phyloP scores from a whole-genome alignment of 2,888 invertebrate species.

The Epicampocera succincta region DNA sequence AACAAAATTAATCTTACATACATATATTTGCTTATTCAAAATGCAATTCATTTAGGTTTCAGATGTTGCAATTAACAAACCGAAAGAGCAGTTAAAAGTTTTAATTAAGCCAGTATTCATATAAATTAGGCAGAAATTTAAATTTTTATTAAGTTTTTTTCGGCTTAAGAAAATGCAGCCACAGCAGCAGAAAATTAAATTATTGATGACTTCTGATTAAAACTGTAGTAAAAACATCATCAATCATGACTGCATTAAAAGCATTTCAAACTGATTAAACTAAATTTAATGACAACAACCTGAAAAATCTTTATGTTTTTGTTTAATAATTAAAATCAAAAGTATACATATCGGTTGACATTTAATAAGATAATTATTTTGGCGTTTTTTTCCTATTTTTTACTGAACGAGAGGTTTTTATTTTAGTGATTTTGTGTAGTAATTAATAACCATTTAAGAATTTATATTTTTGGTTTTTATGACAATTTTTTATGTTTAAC shows the following conservation, averaged over 20 bases:
- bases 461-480: not conserved
- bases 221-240: constrained; percentile 56
- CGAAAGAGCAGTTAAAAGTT: constrained; percentile 28
- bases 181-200: constrained; percentile 45
- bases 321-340: constrained; percentile 21
- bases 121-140: not conserved
- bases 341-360: constrained; percentile 38
- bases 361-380: constrained; percentile 56
- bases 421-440: constrained; percentile 44
- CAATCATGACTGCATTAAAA: constrained; percentile 48
- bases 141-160: constrained; percentile 7
- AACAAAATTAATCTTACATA: constrained; percentile 23
- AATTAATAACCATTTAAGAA: constrained; percentile 60
- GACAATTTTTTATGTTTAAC: constrained; percentile 7
- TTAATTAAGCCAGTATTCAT: constrained; percentile 30
- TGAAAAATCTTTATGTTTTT: constrained; percentile 19
- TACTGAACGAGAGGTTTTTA: not conserved
- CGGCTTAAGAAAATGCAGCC: constrained; percentile 3
- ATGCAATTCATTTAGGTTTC: no score
- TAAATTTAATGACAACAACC: constrained; percentile 45
- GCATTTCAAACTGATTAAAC: constrained; percentile 64
- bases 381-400: no score
- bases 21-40: constrained; percentile 3
- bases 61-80: constrained; percentile 49
- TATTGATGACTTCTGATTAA: constrained; percentile 62